phyloP scores from a whole-genome alignment of 1,140 invertebrate genomes.

The Arctopsyche grandis region DNA sequence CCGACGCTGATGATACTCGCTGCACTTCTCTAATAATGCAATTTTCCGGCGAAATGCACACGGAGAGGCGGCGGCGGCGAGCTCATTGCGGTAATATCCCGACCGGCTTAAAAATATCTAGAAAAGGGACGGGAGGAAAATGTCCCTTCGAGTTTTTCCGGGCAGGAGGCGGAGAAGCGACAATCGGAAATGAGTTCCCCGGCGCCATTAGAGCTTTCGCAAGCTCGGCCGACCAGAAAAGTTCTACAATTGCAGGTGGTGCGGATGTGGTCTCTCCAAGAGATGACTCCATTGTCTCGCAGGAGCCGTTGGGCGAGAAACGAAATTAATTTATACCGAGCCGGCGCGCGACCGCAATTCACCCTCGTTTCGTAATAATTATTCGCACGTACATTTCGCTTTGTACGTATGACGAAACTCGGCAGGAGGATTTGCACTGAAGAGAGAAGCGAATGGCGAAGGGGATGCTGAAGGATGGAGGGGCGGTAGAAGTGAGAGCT shows the following conservation, averaged over 20 bases:
- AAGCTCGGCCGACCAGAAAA: too few species aligned
- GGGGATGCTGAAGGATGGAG: neutral
- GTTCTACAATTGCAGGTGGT: neutral
- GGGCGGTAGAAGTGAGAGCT: neutral
- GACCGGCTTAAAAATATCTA: neutral
- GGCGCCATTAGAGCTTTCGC: too few species aligned
- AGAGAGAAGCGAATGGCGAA: neutral
- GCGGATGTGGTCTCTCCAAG: neutral
- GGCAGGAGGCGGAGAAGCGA: neutral
- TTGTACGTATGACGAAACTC: neutral
- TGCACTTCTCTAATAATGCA: slow-evolving; percentile 47
- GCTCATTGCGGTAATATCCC: too few species aligned
- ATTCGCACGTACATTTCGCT: slow-evolving; percentile 5
- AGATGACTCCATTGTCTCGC: too few species aligned
- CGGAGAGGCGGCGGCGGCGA: neutral
- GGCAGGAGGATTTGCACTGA: too few species aligned
- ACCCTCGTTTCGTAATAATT: neutral
- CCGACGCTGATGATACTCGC: slow-evolving; percentile 4
- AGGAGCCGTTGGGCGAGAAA: neutral
- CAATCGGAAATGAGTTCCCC: too few species aligned
- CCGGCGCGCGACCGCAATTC: too few species aligned
- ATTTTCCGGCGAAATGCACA: slow-evolving; percentile 43
- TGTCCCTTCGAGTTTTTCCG: neutral
- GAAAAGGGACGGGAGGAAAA: too few species aligned
- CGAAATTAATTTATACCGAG: slow-evolving; percentile 2